These are phyloP conservation scores for Callopanchax toddi DNA, from an alignment of 2,113 vertebrate genomes.

Conservation along the genomic window DNA sequence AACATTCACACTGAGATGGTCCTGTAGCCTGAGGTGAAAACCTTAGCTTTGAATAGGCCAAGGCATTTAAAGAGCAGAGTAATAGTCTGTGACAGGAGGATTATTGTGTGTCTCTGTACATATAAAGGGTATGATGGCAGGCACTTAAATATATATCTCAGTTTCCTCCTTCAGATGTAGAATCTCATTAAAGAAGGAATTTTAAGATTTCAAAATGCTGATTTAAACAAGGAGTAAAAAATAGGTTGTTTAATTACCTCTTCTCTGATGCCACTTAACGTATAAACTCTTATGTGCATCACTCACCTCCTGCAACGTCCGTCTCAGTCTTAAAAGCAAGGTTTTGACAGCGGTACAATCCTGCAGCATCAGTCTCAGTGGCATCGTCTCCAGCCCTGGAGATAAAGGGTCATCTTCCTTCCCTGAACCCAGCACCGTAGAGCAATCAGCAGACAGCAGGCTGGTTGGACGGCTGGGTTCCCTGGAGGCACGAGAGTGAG, in stretches of 20 bases:
- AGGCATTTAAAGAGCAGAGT: slow-evolving; percentile 41
- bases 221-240: slow-evolving; percentile 41
- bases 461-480: slow-evolving; percentile 70
- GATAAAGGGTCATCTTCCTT: slow-evolving; percentile 84
- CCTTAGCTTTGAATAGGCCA: slow-evolving; percentile 16
- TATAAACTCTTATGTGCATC: not conserved
- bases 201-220: slow-evolving; percentile 53
- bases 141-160: slow-evolving; percentile 21
- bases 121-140: slow-evolving; percentile 27
- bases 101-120: slow-evolving; percentile 26
- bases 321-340: slow-evolving; percentile 90
- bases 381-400: slow-evolving; percentile 87
- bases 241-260: slow-evolving; percentile 17
- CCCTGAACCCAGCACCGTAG: slow-evolving; percentile 66
- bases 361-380: slow-evolving; percentile 93
- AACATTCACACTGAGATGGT: slow-evolving; percentile 25
- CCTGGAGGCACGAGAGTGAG: slow-evolving; percentile 49
- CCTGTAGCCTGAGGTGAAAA: slow-evolving; percentile 35
- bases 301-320: slow-evolving; percentile 93
- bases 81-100: slow-evolving; percentile 16
- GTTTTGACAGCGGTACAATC: slow-evolving; percentile 97
- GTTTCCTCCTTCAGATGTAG: slow-evolving; percentile 18
- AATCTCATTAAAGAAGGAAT: slow-evolving; percentile 44
- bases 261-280: not conserved
- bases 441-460: slow-evolving; percentile 81